A percentile compares a stretch with the other conserved stretches of the same genome.
Evolutionary conservation across 2,888 invertebrate species (phyloP).

Genomic region (Leptinotarsa rubiginosa): DNA sequence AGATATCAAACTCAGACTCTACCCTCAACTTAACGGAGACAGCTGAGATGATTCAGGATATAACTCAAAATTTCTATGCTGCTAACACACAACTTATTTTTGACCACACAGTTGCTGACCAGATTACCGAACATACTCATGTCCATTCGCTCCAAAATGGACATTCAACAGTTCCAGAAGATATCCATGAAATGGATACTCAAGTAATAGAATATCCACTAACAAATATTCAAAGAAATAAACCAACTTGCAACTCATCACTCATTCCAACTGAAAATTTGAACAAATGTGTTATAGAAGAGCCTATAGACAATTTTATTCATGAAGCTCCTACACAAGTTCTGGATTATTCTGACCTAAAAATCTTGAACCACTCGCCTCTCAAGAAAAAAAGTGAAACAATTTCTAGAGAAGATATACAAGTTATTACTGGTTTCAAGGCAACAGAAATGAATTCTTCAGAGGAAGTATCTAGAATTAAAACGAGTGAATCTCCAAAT

Average conservation of each 20-base stretch:
- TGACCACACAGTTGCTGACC: conserved; percentile 8
- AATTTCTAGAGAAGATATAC: not conserved
- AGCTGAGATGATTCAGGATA: conserved; percentile 48
- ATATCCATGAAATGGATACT: conserved; percentile 45
- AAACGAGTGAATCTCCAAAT: not conserved
- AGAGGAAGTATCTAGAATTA: not conserved
- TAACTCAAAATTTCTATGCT: conserved; percentile 53
- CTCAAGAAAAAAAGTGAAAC: not conserved
- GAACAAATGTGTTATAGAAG: conserved; percentile 14
- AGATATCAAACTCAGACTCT: conserved; percentile 30
- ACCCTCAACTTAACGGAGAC: conserved; percentile 28
- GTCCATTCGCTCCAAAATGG: conserved; percentile 5
- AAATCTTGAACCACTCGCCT: not conserved
- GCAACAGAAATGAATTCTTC: not conserved
- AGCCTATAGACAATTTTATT: conserved; percentile 22
- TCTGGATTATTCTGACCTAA: conserved; percentile 9
- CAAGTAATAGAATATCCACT: conserved; percentile 37
- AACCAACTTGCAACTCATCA: not conserved
- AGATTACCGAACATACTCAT: conserved; percentile 22
- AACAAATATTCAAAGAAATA: conserved; percentile 3
- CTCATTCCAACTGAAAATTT: not conserved
- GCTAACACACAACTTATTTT: conserved; percentile 52
- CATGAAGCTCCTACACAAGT: conserved; percentile 43
- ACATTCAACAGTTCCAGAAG: not conserved
- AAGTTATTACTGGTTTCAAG: not conserved